Evolutionary conservation across 2,797 vertebrate genomes (phyloP).

Genomic region (Catharus ustulatus): DNA sequence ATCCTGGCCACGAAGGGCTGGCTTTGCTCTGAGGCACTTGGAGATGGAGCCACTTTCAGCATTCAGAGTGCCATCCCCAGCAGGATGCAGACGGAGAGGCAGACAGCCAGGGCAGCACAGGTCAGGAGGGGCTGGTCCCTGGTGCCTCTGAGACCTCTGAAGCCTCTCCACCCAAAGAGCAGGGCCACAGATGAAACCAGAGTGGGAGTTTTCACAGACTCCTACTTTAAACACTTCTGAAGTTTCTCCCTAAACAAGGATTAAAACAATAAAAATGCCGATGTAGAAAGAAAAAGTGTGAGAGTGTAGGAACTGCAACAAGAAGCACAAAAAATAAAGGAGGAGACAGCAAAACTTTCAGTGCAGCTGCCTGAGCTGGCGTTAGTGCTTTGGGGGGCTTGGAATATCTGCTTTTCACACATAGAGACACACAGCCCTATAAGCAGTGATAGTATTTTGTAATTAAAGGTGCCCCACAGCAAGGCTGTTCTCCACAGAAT

Average conservation of each 20-base stretch:
- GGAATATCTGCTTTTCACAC: neutral
- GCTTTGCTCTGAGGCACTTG: neutral
- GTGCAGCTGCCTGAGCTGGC: neutral
- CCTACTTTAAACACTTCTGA: neutral
- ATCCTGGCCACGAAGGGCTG: neutral
- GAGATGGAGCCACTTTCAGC: neutral
- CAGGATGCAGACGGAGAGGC: neutral
- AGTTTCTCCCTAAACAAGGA: neutral
- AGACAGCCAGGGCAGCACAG: neutral
- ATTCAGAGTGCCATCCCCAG: neutral
- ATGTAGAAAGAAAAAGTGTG: neutral
- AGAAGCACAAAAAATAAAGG: neutral
- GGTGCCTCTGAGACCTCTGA: neutral
- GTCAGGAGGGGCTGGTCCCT: neutral
- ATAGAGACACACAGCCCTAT: neutral
- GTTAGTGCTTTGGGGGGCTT: neutral
- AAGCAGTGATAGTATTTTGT: conserved; percentile 78
- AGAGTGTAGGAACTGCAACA: neutral
- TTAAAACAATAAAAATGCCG: neutral
- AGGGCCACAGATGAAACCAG: neutral
- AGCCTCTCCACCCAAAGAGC: neutral
- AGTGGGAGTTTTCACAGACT: neutral
- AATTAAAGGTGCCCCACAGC: conserved; percentile 88
- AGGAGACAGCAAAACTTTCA: neutral
- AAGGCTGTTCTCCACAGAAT: conserved; percentile 74